Evolutionary conservation across 2,113 vertebrate genomes (phyloP), one percentile per base, ranked within the genome.

Genomic region (Saccopteryx bilineata): DNA sequence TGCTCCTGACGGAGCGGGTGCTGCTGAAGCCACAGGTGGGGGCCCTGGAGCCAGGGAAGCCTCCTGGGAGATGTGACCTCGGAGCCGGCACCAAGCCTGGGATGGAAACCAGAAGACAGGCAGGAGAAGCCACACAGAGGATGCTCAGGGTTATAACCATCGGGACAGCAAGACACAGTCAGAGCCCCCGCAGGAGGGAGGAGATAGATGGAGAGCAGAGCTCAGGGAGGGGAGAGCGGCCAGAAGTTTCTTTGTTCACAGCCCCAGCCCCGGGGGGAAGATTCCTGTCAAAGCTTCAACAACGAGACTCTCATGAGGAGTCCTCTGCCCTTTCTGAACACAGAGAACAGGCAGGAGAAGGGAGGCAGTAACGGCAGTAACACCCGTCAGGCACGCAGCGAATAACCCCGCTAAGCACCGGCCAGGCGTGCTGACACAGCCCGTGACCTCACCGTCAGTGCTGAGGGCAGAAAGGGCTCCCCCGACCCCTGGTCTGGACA

Each of bases 61-160:
- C 52, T 78, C 60, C 80, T n/a, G 24, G 71, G 26, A 74, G 13
- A 46, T 3, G 8, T 0, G 10, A 52, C 39, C 65, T 39, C 33
- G 11, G 54, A 58, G 46, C 9, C 9, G 14, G n/a, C 28, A 15
- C 31, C 5, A 21, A 65, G 23, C 31, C 93, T 54, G n/a, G 28
- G 72, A 17, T 46, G n/a, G 58, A 19, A 65, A 28, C 8, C 18
- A 5, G 39, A 54, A 80, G 82, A 23, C 54, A 50, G 23, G 33
- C 58, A 24, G 56, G 56, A 78, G 74, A 66, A 56, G 11, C 19
- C 23, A 17, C 71, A 14, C 1, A 3, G 61, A 15, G 0, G 21
- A 24, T 2, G 15, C 18, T 17, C 0, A 48, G 71, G 9, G 50
- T 63, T 19, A 5, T 19, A 5, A 17, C 5, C 0, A 2, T 7